phyloP scores from a whole-genome alignment of 2,888 invertebrate genomes.

The Phoronis australis region DNA sequence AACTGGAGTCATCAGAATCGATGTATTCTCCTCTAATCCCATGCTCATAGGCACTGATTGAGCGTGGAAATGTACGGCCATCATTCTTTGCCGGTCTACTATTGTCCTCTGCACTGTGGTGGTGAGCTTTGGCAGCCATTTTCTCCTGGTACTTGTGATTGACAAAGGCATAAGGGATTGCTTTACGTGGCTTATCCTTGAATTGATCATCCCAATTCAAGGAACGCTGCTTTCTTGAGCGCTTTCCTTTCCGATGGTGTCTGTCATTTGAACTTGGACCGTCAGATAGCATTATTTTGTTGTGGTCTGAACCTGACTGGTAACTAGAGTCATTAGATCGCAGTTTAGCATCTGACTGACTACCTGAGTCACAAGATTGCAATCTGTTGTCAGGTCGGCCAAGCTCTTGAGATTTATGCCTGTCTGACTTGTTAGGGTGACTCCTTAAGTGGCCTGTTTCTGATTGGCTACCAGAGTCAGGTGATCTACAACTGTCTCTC shows the following conservation, averaged over 20 bases:
- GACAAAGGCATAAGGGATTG: constrained; percentile 39
- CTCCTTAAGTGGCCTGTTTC: too few species aligned
- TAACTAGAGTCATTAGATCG: constrained; percentile 30
- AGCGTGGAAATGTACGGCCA: constrained; percentile 30
- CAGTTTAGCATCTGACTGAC: constrained; percentile 17
- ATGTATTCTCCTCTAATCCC: constrained; percentile 27
- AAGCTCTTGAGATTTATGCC: too few species aligned
- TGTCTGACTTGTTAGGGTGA: too few species aligned
- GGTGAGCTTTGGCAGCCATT: constrained; percentile 35
- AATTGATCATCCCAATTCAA: constrained; percentile 42
- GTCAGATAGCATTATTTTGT: too few species aligned
- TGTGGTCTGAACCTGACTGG: too few species aligned
- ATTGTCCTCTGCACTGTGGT: constrained; percentile 27
- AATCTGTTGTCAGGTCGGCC: too few species aligned
- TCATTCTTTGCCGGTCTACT: constrained; percentile 10
- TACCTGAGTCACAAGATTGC: constrained; percentile 21
- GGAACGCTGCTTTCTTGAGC: constrained; percentile 32
- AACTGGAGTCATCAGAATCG: constrained; percentile 25
- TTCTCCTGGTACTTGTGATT: constrained; percentile 40
- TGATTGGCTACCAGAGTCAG: too few species aligned
- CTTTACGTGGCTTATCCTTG: constrained; percentile 24
- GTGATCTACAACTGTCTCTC: too few species aligned
- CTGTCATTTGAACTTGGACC: constrained; percentile 25
- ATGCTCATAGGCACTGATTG: constrained; percentile 31
- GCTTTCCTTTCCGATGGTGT: constrained; percentile 20